Base-by-base conservation (phyloP, 2,888 invertebrate species). In the Nasonia oneida region DNA sequence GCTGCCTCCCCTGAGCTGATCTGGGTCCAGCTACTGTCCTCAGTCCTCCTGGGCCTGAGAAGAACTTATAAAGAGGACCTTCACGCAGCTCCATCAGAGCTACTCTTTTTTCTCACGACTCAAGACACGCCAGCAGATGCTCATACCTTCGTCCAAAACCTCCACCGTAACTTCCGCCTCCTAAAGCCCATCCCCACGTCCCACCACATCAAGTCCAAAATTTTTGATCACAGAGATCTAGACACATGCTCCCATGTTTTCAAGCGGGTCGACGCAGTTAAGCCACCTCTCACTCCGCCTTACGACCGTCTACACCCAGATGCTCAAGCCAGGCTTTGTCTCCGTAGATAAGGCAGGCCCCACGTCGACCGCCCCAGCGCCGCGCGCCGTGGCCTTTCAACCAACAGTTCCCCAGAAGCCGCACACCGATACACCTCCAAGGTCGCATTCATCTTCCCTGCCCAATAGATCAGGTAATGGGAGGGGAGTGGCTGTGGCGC, bases 101-200 rank as follows among this genome's bases (percentile, higher is more conserved):
- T 71, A 33, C 71, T 71, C 2, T 71, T 71, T 37, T 74, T 74
- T 8, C 47, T 74, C 47, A 29, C n/a, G 47, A 74, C 74, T 1
- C 50, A 47, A n/a, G 23, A 74, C 23, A n/a, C 37, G 37, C 23
- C 23, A 23, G 23, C 23, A 5, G 71, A 71, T 18, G 10, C 14
- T 2, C 3, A 6, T 3, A 37, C 71, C 15, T 71, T 71, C 15
- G 14, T 37, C 2, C 37, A 37, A 18, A 3, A 71, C 8, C 71
- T 71, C 2, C 3, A 39, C 10, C 2, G 0, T 6, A 18, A 71
- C 14, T 71, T 71, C 39, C 10, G 71, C 5, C 1, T 29, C 10
- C 47, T 74, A 3, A 23, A 23, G 12, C 74, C 50, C 3, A 10
- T 23, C 3, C 74, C 23, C 5, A 50, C 50, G 0, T 15, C 42